Evolutionary conservation across 1,140 invertebrate genomes (phyloP).

Genomic region (Lordiphosa clarofinis): DNA sequence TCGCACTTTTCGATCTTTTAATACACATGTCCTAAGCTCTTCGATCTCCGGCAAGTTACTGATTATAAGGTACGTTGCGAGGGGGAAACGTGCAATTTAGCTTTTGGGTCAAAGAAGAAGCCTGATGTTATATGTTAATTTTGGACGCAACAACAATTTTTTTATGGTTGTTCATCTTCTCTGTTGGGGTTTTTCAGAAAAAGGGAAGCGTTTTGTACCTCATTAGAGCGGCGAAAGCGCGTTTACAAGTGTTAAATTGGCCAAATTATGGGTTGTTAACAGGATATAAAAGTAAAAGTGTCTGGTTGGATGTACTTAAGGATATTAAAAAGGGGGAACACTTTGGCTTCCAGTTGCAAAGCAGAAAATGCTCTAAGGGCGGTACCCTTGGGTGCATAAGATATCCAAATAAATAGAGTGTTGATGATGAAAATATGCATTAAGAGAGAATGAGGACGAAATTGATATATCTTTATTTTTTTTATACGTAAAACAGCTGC

Average conservation of each 20-base stretch:
- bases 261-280: slow-evolving; percentile 74
- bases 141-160: slow-evolving; percentile 14
- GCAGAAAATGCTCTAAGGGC: too few relatives aligned
- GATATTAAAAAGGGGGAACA: too few relatives aligned
- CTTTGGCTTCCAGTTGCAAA: too few relatives aligned
- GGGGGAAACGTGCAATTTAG: slow-evolving; percentile 55
- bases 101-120: slow-evolving; percentile 49
- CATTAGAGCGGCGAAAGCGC: slow-evolving; percentile 76
- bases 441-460: too few relatives aligned
- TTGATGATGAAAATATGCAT: too few relatives aligned
- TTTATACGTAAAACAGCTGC: too few relatives aligned
- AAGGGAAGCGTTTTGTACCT: slow-evolving; percentile 69
- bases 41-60: slow-evolving; percentile 4
- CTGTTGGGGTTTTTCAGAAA: slow-evolving; percentile 7
- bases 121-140: slow-evolving; percentile 70
- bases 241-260: slow-evolving; percentile 77
- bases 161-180: slow-evolving; percentile 17
- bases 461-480: too few relatives aligned
- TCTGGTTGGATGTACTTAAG: slow-evolving; percentile 14
- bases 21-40: slow-evolving; percentile 34
- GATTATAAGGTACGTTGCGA: slow-evolving; percentile 50
- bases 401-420: too few relatives aligned
- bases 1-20: slow-evolving; percentile 39
- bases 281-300: slow-evolving; percentile 78
- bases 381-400: too few relatives aligned